Percentiles rank a stretch among this genome's conserved stretches.
Conservation (phyloP, 1,140 invertebrate species). For the Matsumurasca onukii region DNA sequence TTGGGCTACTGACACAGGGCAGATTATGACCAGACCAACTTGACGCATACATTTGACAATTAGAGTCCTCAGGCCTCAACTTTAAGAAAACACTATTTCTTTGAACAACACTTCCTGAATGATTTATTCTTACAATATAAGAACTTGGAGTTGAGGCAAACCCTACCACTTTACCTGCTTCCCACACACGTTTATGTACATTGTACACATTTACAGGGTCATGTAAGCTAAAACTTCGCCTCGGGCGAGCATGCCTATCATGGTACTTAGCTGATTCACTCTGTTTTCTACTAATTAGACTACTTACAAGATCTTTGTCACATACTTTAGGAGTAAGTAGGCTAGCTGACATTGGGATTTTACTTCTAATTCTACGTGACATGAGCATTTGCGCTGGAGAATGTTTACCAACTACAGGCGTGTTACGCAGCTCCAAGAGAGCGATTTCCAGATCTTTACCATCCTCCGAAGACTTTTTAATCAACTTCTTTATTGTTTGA, state of each 20-base stretch:
- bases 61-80: constrained; percentile 4
- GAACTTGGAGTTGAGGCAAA: neutral
- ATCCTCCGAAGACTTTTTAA: neutral
- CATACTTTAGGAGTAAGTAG: neutral
- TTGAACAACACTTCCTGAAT: neutral
- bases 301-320: neutral
- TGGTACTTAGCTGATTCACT: neutral
- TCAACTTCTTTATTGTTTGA: neutral
- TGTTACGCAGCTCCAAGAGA: constrained; percentile 1
- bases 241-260: neutral
- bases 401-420: neutral
- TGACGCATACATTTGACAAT: too few species aligned
- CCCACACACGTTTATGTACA: neutral
- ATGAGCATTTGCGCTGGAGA: neutral
- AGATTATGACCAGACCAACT: too few species aligned
- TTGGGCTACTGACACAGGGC: too few species aligned
- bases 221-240: neutral
- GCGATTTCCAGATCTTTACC: neutral
- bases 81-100: neutral
- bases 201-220: neutral
- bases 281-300: neutral
- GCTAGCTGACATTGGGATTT: neutral
- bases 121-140: neutral
- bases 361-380: neutral
- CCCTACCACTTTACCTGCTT: neutral